Evolutionary conservation across 1,140 invertebrate species (phyloP), one percentile per base, ranked within the genome.

Genomic region (Globodera rostochiensis): DNA sequence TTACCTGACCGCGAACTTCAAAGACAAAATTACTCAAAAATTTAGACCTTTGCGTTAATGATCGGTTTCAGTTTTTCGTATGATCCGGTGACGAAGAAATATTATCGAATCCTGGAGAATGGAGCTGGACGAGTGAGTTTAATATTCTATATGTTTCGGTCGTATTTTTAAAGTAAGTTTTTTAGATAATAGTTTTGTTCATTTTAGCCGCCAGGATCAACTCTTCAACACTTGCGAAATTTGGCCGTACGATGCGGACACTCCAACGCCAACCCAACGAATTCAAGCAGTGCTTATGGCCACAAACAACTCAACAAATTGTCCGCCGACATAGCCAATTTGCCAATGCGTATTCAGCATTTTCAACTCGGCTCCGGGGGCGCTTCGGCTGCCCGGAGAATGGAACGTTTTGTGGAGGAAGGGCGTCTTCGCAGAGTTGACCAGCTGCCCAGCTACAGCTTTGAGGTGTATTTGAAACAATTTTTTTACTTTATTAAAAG

Each of bases 151-250:
- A 15, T 25, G 8, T 4, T 67, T 76, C 4, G 6, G 2, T 15
- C 8, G 46, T 49, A 53, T 19, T 45, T 45, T 57, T 15, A 19
- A 74, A n/a, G 15, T 21, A 9, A 2, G 3, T 19, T 36, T n/a
- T 76, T 53, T 1, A n/a, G 67, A n/a, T 69, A 49, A 47, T 6
- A 53, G 3, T n/a, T 21, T 66, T 80, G 11, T 70, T 64, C 60
- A 57, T 45, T 80, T 80, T 47, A 80, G 79, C 79, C 79, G 6
- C 57, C 70, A 73, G 71, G 79, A n/a, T 80, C 79, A 73, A 80
- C 79, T 13, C 50, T 78, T 8, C 70, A n/a, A 36, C 77, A 78
- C 47, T 70, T 78, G 47, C 64, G 36, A 1, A 78, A 70, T 25
- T 78, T 78, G 25, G 77, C 77, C 25, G 77, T 78, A 53, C 69